Base-by-base conservation (phyloP, 30 jellyfish, hydroid and myxozoan genomes). In the Phacellophora camtschatica region DNA sequence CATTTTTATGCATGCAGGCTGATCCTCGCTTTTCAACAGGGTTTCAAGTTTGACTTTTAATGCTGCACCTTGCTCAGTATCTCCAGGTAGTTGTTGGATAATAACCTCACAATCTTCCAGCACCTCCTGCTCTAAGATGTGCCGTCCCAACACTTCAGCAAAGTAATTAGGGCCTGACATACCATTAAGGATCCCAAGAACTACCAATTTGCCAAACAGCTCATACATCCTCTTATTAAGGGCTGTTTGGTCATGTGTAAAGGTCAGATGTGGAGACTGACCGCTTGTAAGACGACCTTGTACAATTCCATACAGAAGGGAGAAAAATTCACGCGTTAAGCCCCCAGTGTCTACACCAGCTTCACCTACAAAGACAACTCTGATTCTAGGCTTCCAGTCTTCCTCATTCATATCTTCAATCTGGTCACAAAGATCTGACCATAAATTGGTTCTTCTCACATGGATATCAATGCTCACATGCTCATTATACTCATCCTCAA, bases 261-360 rank as follows among this genome's bases (percentile, higher is more conserved):
- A 39, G 51, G 51, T 39, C 9, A 39, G 13, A 39, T 39, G 51
- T 5, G 51, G 51, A 39, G 51, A 39, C 51, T 39, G 51, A 39
- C 51, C 51, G 7, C 9, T 39, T 13, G 13, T 39, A 39, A 39
- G 51, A 5, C 13, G 51, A 13, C 51, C 51, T 39, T 39, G 51
- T 39, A 39, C 51, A 39, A 7, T 1, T 43, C 18, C 4, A 43
- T 43, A 43, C 57, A 43, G 57, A 18, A 43, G 57, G 33, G 79
- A 11, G 59, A 31, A 65, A 65, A 65, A 65, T 65, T 65, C 79
- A 27, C 79, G 41, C 25, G 56, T 27, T 49, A 35, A 49, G 25
- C 79, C 79, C 41, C 79, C 79, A 12, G 79, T 19, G 22, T 65
- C 79, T 32, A 65, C 41, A 27, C 79, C 79, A 11, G 59, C 58